Evolutionary conservation across 2,888 invertebrate species (phyloP).

Genomic region (Cosmorhoe ocellata): DNA sequence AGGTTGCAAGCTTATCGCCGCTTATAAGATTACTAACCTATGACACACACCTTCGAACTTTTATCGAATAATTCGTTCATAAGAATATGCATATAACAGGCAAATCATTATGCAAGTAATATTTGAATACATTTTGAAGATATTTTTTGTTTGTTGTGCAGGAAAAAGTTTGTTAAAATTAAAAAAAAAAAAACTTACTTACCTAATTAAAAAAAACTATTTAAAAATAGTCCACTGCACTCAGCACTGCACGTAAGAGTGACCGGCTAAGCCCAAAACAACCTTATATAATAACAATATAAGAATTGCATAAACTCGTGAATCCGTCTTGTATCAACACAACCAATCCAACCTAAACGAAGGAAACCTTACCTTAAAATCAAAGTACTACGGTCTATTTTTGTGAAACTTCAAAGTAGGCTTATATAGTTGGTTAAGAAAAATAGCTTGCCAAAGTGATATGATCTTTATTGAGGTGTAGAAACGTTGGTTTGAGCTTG

Average conservation of each 20-base stretch:
- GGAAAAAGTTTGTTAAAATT: no score
- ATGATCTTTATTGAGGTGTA: slow-evolving; percentile 23
- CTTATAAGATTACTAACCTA: no score
- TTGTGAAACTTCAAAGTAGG: slow-evolving; percentile 25
- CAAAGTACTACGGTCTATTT: slow-evolving; percentile 25
- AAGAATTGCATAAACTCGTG: slow-evolving; percentile 78
- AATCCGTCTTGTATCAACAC: slow-evolving; percentile 56
- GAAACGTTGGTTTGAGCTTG: slow-evolving; percentile 41
- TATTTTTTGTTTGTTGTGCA: no score
- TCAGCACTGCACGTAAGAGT: slow-evolving; percentile 63
- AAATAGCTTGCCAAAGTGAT: slow-evolving; percentile 31
- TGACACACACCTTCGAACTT: no score
- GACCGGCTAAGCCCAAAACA: slow-evolving; percentile 55
- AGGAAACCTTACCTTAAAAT: slow-evolving; percentile 33
- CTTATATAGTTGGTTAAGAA: slow-evolving; percentile 34
- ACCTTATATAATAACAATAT: slow-evolving; percentile 80
- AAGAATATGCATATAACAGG: no score
- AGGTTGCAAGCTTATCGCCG: no score
- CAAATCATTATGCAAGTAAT: no score
- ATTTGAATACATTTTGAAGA: no score
- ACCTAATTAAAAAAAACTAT: slow-evolving; percentile 45
- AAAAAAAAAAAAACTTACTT: slow-evolving; percentile 43
- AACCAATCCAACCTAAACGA: slow-evolving; percentile 28
- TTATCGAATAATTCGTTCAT: no score
- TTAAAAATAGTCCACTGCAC: slow-evolving; percentile 62